Base-by-base conservation (phyloP, 2,113 vertebrate genomes). In the Nannobrachium achirus region DNA sequence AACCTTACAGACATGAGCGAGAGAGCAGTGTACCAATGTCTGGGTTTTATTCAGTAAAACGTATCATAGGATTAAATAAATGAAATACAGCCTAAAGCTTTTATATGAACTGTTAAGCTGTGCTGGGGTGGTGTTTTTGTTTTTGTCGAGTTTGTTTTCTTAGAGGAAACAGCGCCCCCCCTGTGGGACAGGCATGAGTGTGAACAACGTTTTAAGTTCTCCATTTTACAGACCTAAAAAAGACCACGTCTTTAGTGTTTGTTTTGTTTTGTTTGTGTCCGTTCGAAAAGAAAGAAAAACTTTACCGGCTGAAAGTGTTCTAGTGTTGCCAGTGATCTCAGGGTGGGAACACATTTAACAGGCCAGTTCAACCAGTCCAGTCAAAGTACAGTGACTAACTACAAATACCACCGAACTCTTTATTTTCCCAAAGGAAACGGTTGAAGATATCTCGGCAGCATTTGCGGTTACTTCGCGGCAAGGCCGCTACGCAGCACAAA, bases 21-120 rank as follows among this genome's bases (percentile, higher is more conserved):
- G 25, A 33, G 25, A 33, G 25, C 25, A 95, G 93, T 95, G 95
- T 96, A 97, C 95, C 96, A 95, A 96, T 94, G 95, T 94, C 93
- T 95, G 95, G 95, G 94, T 98, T 98, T 97, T 99, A 96, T 97
- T 94, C 94, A 96, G 94, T 95, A 74, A 90, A 92, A 94, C 90
- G 93, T 94, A 33, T 33, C 25, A 33, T 92, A 93, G 69, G 69
- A 87, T 93, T 93, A 94, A 18, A 91, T 75, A 73, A 88, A 86
- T 85, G 82, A 82, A 81, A 96, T 94, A 94, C 94, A 94, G 94
- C 94, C 93, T 94, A 94, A 96, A 93, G 93, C 94, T 98, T 99
- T 98, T 97, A 93, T 97, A 97, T 94, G 91, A 33, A 33, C 25
- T 88, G 91, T 94, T 49, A 39, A 93, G 93, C 81, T 81, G 79